These are phyloP conservation scores for Prorops nasuta DNA, from an alignment of 1,140 invertebrate genomes.

Conservation along the genomic window DNA sequence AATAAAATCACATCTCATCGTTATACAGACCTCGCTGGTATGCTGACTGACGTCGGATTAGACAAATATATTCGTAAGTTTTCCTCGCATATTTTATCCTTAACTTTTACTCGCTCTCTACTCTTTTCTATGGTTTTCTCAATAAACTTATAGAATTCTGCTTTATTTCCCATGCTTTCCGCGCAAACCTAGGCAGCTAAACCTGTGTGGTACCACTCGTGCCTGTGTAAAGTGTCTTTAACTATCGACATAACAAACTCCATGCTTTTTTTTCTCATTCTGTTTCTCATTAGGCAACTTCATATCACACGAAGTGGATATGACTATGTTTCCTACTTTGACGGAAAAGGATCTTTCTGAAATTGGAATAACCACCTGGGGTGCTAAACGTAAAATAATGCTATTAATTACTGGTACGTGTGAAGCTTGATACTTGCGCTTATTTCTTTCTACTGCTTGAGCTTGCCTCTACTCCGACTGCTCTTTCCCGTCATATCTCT, in stretches of 20 bases:
- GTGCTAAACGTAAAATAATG: slow-evolving; percentile 86
- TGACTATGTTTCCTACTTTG: slow-evolving; percentile 80
- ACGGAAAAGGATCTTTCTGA: slow-evolving; percentile 84
- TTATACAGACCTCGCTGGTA: slow-evolving; percentile 63
- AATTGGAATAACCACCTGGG: slow-evolving; percentile 84
- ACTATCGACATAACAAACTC: too few relatives aligned
- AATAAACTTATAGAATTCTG: not conserved
- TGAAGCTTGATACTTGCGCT: too few relatives aligned
- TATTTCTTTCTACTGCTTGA: too few relatives aligned
- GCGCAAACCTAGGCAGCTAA: too few relatives aligned
- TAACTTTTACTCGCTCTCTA: not conserved
- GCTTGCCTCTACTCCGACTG: too few relatives aligned
- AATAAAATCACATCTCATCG: slow-evolving; percentile 48
- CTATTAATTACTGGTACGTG: slow-evolving; percentile 76
- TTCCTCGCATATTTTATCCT: too few relatives aligned
- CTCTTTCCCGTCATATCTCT: too few relatives aligned
- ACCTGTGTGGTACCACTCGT: too few relatives aligned
- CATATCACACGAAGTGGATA: slow-evolving; percentile 80
- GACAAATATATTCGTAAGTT: slow-evolving; percentile 81
- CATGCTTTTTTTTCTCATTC: slow-evolving; percentile 9
- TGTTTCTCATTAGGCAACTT: slow-evolving; percentile 57
- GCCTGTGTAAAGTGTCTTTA: too few relatives aligned
- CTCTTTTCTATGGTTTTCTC: slow-evolving; percentile 2
- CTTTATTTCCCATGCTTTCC: too few relatives aligned
- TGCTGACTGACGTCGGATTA: slow-evolving; percentile 74